phyloP scores from a whole-genome alignment of 2,113 vertebrate genomes.

The Elephantulus edwardii region DNA sequence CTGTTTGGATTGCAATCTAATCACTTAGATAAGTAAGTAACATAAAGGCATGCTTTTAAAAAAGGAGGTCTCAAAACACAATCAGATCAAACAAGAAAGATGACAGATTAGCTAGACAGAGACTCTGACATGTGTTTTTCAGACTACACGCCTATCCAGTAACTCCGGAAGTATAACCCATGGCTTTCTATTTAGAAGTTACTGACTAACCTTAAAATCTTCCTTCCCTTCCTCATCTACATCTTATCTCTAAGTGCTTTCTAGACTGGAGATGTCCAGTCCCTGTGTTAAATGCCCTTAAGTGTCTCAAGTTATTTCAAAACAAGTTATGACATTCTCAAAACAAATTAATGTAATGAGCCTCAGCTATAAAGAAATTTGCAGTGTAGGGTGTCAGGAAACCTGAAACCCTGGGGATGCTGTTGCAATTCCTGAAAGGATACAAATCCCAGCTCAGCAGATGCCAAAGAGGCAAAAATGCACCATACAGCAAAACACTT shows the following conservation, averaged over 20 bases:
- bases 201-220: neutral
- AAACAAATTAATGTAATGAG: neutral
- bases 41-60: neutral
- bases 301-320: slow-evolving; percentile 38
- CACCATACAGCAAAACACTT: neutral
- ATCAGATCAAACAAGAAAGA: neutral
- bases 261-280: neutral
- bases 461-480: neutral
- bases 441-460: neutral
- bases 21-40: neutral
- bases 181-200: neutral
- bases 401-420: slow-evolving; percentile 14
- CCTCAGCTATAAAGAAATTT: slow-evolving; percentile 13
- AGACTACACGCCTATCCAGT: neutral
- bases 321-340: slow-evolving; percentile 57
- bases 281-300: neutral
- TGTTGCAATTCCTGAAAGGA: slow-evolving; percentile 29
- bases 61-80: neutral
- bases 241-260: neutral
- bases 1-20: neutral
- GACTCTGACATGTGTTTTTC: neutral
- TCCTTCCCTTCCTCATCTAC: neutral
- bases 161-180: fast-evolving
- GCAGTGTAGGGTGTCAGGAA: slow-evolving; percentile 18
- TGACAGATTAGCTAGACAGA: neutral